Percentiles rank a stretch among this genome's conserved stretches.
Conservation (phyloP, 2,888 invertebrate genomes). For the Noctuana brunneofusca region DNA sequence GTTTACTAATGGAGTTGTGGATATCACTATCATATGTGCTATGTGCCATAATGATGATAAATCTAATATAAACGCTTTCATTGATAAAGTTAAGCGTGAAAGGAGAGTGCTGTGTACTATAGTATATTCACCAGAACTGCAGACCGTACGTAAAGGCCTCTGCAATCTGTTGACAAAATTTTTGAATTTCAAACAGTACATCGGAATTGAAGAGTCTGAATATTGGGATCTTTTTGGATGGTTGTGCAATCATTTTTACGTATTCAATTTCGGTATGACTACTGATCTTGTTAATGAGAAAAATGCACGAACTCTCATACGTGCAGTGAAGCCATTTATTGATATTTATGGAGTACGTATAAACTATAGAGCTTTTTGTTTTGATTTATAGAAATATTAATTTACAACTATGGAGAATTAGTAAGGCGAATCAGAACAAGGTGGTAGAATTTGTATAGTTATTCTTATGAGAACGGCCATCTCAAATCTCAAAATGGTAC, state of each 20-base stretch:
- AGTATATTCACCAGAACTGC: slow-evolving; percentile 48
- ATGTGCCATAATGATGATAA: slow-evolving; percentile 57
- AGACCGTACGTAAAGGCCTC: slow-evolving; percentile 50
- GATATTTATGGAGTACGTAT: slow-evolving; percentile 36
- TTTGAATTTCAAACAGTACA: slow-evolving; percentile 62
- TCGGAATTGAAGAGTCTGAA: slow-evolving; percentile 50
- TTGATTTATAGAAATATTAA: not conserved
- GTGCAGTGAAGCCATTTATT: slow-evolving; percentile 57
- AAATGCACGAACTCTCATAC: slow-evolving; percentile 58
- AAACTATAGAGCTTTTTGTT: not conserved
- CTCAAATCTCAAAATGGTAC: too few relatives aligned
- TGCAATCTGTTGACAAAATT: slow-evolving; percentile 65
- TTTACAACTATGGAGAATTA: not conserved
- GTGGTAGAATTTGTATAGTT: too few relatives aligned
- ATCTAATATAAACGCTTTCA: slow-evolving; percentile 30
- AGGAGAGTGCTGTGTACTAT: slow-evolving; percentile 47
- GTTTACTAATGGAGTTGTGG: slow-evolving; percentile 50
- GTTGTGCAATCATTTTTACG: slow-evolving; percentile 67
- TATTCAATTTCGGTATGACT: slow-evolving; percentile 60
- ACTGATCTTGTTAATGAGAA: slow-evolving; percentile 56
- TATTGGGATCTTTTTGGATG: slow-evolving; percentile 61
- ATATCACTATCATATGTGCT: slow-evolving; percentile 57
- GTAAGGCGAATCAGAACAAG: too few relatives aligned
- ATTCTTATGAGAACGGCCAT: too few relatives aligned
- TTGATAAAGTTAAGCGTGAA: slow-evolving; percentile 42